These are phyloP conservation scores for Sphaerophoria rueppellii DNA, from an alignment of 2,888 invertebrate species.

Conservation along the genomic window DNA sequence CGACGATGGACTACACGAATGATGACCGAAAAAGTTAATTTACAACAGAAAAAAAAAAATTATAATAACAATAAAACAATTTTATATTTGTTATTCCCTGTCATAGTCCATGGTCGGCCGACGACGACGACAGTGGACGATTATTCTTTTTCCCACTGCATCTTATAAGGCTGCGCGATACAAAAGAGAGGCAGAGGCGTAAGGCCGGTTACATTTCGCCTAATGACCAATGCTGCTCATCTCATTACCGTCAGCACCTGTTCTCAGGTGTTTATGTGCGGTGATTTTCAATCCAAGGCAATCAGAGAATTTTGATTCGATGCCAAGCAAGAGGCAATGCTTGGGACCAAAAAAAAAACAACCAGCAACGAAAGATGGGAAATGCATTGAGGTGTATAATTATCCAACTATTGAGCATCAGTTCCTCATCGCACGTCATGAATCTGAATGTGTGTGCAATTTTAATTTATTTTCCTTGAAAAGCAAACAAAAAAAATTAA, in stretches of 20 bases:
- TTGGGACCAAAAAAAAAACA: neutral
- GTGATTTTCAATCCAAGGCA: conserved; percentile 64
- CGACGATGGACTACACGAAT: too few species aligned
- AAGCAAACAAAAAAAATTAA: conserved; percentile 37
- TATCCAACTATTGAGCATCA: conserved; percentile 48
- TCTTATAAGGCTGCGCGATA: neutral
- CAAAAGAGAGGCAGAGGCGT: neutral
- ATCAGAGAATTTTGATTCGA: conserved; percentile 59
- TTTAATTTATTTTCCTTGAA: conserved; percentile 68
- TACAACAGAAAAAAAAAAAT: conserved; percentile 41
- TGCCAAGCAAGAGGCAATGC: neutral
- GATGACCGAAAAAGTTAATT: conserved; percentile 25
- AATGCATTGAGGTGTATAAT: conserved; percentile 70
- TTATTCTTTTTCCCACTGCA: conserved; percentile 37
- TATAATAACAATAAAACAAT: conserved; percentile 69
- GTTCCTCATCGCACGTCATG: conserved; percentile 30
- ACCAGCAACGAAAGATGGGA: conserved; percentile 49
- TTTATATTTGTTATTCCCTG: conserved; percentile 53
- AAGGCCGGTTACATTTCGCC: conserved; percentile 18
- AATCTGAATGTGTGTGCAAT: conserved; percentile 57
- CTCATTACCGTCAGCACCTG: conserved; percentile 73
- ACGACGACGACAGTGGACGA: neutral
- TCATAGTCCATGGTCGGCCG: neutral
- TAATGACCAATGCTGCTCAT: conserved; percentile 69
- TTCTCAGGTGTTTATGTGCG: conserved; percentile 72